Conservation (phyloP, 2,888 invertebrate species). For the Oscheius onirici region DNA sequence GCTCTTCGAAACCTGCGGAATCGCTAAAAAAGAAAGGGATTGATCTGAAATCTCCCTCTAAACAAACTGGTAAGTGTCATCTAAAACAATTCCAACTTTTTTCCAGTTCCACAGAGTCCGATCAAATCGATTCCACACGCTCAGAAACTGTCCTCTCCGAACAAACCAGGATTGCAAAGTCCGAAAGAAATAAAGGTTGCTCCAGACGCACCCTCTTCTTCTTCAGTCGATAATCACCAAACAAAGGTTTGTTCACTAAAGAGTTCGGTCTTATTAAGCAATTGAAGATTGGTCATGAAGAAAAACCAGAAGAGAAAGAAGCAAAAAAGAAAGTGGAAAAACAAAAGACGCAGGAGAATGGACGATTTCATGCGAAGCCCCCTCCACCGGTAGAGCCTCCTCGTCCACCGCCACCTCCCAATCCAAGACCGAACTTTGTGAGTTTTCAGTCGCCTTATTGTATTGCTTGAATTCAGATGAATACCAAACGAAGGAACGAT, state of each 20-base stretch:
- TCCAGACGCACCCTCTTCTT: background rate
- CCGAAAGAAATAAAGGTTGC: background rate
- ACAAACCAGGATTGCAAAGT: background rate
- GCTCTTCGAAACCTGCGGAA: background rate
- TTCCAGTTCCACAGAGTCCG: too few species aligned
- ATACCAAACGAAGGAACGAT: background rate
- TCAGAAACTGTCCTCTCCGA: background rate
- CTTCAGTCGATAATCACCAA: background rate
- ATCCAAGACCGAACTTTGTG: background rate
- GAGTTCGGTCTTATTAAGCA: background rate
- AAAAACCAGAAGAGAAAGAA: background rate
- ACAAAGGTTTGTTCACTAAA: background rate
- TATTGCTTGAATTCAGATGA: too few species aligned
- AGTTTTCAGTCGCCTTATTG: too few species aligned
- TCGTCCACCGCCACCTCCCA: background rate
- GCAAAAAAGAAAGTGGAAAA: background rate
- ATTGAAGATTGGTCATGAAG: background rate
- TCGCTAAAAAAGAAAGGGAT: too few species aligned
- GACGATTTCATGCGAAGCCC: background rate
- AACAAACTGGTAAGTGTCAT: too few species aligned
- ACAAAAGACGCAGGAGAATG: too few species aligned
- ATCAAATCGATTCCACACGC: background rate
- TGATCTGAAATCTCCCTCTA: too few species aligned
- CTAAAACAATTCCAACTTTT: too few species aligned
- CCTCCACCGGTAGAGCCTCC: background rate